Evolutionary conservation across 2,113 vertebrate genomes (phyloP), one percentile per base, ranked within the genome.

Genomic region (Carlito syrichta): DNA sequence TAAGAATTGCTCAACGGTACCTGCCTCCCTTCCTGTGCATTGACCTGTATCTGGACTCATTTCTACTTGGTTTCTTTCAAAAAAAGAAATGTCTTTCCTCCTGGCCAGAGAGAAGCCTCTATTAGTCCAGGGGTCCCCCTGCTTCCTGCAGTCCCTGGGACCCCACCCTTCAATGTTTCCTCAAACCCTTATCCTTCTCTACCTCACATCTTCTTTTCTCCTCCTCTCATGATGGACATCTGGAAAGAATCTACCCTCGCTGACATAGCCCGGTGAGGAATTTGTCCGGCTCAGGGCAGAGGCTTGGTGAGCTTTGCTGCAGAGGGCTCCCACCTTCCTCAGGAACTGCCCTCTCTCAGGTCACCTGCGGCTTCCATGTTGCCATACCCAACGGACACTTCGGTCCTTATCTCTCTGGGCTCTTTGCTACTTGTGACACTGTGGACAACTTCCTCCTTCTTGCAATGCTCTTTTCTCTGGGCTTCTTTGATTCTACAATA

Each of bases 331-430:
- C 2, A 4, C 27, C 58, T 38, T 77, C 83, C 32, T 0, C 43
- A 54, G 77, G n/a, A 45, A 45, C 66, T 52, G 94, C 40, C 48
- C 52, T 83, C 78, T 38, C 35, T 54, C 20, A 83, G 32, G 91
- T 73, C 32, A 87, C 45, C 92, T 45, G n/a, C 54, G 77, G 54
- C 73, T 74, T 85, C 86, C 74, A 43, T 20, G 8, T 95, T 63
- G 54, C 94, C 89, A 86, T 73, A 92, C 58, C 73, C 38, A 87
- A 68, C 9, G 30, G 71, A 71, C 66, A 13, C 77, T 73, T 90
- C 35, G 12, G 86, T 35, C 71, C 60, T 91, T 96, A 95, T 93
- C 96, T 89, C 40, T 94, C 81, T 91, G 83, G 84, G 63, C 35
- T 60, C 76, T 52, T 86, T 3, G 35, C 56, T 92, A 5, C 81